Evolutionary conservation across 2,797 vertebrate genomes (phyloP), one percentile per base, ranked within the genome.

Genomic region (Alfaro cultratus): DNA sequence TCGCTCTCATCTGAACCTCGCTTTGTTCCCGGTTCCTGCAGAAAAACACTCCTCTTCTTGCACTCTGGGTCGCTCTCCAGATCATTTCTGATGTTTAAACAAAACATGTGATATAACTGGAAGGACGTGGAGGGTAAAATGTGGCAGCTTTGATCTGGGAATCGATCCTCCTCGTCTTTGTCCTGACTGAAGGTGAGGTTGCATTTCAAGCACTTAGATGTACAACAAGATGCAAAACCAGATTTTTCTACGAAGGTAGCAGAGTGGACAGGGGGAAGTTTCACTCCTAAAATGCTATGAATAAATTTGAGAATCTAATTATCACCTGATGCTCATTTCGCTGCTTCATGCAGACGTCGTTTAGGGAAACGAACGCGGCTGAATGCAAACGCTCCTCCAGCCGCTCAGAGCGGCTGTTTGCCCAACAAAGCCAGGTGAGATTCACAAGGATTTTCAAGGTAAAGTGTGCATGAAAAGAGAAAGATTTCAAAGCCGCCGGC

Each of bases 371-470:
- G 75, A 87, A 88, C 72, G 75, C 36, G 36, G 16, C 76, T 75
- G 81, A 82, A 88, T 71, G 9, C 46, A 26, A 46, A 13, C 43
- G 55, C n/a, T n/a, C n/a, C n/a, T n/a, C n/a, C n/a, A n/a, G n/a
- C n/a, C n/a, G n/a, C n/a, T n/a, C 5, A 3, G 68, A 46, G 68
- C 36, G 36, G 67, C 6, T 92, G 91, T 92, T 93, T 91, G 90
- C 90, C 88, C 92, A 90, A 93, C 94, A 95, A 95, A 95, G 92
- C 93, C 87, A 91, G 89, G 92, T 91, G 90, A 73, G 91, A 92
- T 94, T 94, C 92, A 87, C 83, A 74, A 82, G 91, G 92, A 91
- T 94, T 88, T 90, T 53, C 70, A 94, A 46, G 95, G 93, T 95
- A 88, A 91, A 92, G 92, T 84, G 84, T 36, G 77, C 55, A 62